phyloP scores from a whole-genome alignment of 2,888 invertebrate species.

The Calliphora vomitoria region DNA sequence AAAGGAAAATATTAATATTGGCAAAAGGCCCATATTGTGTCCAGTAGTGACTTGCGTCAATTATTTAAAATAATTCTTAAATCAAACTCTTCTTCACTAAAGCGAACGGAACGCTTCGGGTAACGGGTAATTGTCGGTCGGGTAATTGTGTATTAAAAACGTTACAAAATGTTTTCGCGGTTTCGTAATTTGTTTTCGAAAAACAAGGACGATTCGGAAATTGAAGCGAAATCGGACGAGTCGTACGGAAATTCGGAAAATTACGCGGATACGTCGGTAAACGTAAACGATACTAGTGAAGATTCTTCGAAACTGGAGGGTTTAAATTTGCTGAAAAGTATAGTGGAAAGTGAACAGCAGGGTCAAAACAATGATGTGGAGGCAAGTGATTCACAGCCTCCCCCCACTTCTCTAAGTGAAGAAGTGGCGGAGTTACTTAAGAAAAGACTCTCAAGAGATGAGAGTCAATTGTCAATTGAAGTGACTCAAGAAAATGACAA shows the following conservation, averaged over 20 bases:
- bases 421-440: conserved; percentile 49
- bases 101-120: neutral
- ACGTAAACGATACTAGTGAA: neutral
- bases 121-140: neutral
- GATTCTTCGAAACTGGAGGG: conserved; percentile 38
- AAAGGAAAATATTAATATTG: conserved; percentile 73
- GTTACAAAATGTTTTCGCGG: conserved; percentile 81
- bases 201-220: conserved; percentile 74
- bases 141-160: neutral
- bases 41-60: conserved; percentile 48
- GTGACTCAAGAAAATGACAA: neutral
- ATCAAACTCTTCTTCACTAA: conserved; percentile 23
- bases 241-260: neutral
- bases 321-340: conserved; percentile 42
- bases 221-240: conserved; percentile 18
- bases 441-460: conserved; percentile 48
- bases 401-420: conserved; percentile 43
- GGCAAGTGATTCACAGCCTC: neutral
- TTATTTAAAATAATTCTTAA: conserved; percentile 19
- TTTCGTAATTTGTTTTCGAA: conserved; percentile 82
- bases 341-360: conserved; percentile 59
- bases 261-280: neutral
- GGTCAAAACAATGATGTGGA: neutral
- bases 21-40: conserved; percentile 77
- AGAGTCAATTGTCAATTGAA: neutral